Evolutionary conservation across 2,888 invertebrate species (phyloP), one percentile per base, ranked within the genome.

Genomic region (Xestia xanthographa): DNA sequence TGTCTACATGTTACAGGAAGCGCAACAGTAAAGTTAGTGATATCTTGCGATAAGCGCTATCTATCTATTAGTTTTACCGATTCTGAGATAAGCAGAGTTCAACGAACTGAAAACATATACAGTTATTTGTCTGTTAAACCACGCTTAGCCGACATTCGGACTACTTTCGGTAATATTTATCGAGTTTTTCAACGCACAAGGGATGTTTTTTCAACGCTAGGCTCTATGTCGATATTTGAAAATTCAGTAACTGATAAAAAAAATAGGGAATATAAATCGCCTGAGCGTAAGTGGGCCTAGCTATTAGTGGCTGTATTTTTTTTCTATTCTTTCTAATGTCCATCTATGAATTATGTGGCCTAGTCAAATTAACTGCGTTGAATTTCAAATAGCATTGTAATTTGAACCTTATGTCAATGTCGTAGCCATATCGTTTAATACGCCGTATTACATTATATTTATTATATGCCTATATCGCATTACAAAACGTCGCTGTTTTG

Each of bases 11-110:
- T 80, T 66, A n/a, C 43, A 81, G 60, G 81, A 73, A 84, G 80
- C 75, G 26, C 5, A 74, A 74, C 50, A 38, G 66, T 5, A 66
- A 58, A 62, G 22, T 63, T 22, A 62, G 26, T 26, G 14, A 60
- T 68, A 53, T 45, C 63, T 71, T 38, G 12, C 29, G 85, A 82
- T 82, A 76, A 72, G 45, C 50, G 38, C 50, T 84, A 82, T 82
- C 85, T n/a, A 50, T 50, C n/a, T n/a, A n/a, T 62, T 26, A 45
- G 45, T 82, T 65, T 41, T 53, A 58, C 67, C 41, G 53, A 70
- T 66, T 66, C 26, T 22, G 5, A 48, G 70, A 82, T 81, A 71
- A 50, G 38, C 11, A 26, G 34, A 69, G 81, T 84, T 75, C 85
- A 80, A 48, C 43, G 85, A 84, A 71, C 75, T 71, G 20, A 12